Base-by-base conservation (phyloP, 37 sponge, comb jelly and placozoan species). In the Chondrilla cf. caribensis region DNA sequence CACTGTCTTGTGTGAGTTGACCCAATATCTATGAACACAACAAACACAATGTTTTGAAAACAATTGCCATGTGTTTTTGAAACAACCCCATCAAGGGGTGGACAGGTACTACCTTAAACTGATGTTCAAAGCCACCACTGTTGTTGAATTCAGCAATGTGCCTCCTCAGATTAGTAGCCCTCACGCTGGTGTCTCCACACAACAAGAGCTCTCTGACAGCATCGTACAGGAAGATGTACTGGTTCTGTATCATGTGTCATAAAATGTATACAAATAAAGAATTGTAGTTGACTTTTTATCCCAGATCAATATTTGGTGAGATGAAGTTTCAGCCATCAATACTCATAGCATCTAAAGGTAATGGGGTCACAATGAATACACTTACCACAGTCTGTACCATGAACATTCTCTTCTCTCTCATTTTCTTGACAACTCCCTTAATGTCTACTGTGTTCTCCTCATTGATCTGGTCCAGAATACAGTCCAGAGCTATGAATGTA, bases 31-130 rank as follows among this genome's bases (percentile, higher is more conserved):
- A 38, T 6, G 2, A 14, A 64, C n/a, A 58, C 4, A 44, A 79
- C 25, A 14, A 37, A 25, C 11, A 54, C 28, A 9, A 79, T 2
- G 55, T 24, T 54, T 17, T 70, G 58, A 64, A 67, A 14, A 47
- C 51, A 47, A 47, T 47, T 6, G 6, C 6, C 51, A 47, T n/a
- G n/a, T n/a, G n/a, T n/a, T n/a, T n/a, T n/a, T n/a, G n/a, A n/a
- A n/a, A 47, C 51, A 6, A 47, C 51, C 51, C 11, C 51, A 47
- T n/a, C n/a, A n/a, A n/a, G n/a, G n/a, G n/a, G n/a, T n/a, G n/a
- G n/a, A n/a, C n/a, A n/a, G n/a, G n/a, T 55, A 55, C 17, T 19
- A 93, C 93, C 79, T 79, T 64, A 68, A 92, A 89, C 84, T 92
- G 89, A 0, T 57, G 33, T 55, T 92, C 68, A 71, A 73, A 89